Percentiles rank a stretch among this genome's conserved stretches.
Conservation (phyloP, 2,113 vertebrate species). For the Recurvirostra avosetta region DNA sequence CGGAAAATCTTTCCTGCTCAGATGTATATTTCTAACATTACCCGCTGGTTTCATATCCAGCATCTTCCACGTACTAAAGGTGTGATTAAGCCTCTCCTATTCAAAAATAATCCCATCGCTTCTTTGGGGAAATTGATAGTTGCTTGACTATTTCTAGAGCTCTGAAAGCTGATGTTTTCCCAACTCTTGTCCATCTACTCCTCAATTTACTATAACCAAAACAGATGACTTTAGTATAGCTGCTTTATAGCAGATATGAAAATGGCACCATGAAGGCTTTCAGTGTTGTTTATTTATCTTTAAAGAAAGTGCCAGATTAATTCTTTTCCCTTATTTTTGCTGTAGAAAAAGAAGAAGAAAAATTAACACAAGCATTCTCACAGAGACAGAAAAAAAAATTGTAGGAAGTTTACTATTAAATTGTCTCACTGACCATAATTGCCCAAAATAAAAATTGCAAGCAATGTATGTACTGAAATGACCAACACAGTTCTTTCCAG, state of each 20-base stretch:
- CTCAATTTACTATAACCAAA: not conserved
- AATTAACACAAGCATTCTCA: not conserved
- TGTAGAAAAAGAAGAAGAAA: not conserved
- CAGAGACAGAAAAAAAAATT: not conserved
- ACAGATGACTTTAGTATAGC: not conserved
- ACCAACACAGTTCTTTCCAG: not conserved
- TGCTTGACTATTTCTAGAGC: not conserved
- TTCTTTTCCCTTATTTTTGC: not conserved
- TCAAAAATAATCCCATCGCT: not conserved
- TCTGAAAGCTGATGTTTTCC: not conserved
- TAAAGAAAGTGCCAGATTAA: not conserved
- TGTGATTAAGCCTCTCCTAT: not conserved
- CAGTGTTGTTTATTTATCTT: not conserved
- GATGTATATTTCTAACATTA: not conserved
- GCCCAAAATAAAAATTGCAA: not conserved
- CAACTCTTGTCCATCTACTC: not conserved
- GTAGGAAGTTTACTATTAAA: not conserved
- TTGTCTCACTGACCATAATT: not conserved
- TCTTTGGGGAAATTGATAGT: not conserved
- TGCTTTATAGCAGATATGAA: not conserved
- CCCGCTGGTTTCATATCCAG: not conserved
- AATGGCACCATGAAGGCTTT: not conserved
- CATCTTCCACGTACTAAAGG: not conserved
- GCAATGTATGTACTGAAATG: not conserved
- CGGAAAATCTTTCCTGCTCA: not conserved